Base-by-base conservation (phyloP, 2,888 invertebrate genomes). In the Abrostola triplasia region DNA sequence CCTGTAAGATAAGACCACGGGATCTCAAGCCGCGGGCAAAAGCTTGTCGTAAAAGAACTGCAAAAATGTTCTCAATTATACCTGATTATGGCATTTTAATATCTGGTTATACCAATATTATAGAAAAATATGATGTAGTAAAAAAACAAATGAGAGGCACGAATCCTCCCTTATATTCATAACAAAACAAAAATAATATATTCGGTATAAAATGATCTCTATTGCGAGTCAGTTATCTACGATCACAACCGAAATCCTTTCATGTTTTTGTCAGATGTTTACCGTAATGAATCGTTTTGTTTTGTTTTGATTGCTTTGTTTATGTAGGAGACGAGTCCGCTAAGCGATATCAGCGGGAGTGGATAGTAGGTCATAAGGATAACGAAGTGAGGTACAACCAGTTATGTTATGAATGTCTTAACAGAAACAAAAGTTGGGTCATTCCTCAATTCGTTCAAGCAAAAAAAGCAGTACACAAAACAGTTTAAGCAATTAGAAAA, bases 201-300 rank as follows among this genome's bases (percentile, higher is more conserved):
- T 9, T 7, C 44, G 4, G 44, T 7, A 47, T 47, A 47, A 47
- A 47, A 47, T 47, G 44, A 47, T 47, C 13, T 47, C 44, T 47
- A 47, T 47, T 24, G 12, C 38, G 35, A 57, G 48, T 24, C 57
- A 44, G 12, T 59, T 67, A 67, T 67, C 56, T 67, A 38, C 24
- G 10, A 75, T 49, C 65, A 57, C 40, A 4, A 58, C 24, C 35
- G 12, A 47, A 48, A 62, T 50, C 63, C 65, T 64, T 77, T 75
- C 70, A 72, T 70, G 64, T 50, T 10, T 56, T 67, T 62, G 73
- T 72, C 75, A 71, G 70, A 73, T 69, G 74, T 79, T 77, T 67
- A 54, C 70, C 64, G 24, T 73, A 79, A 79, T 77, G 69, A 79
- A 81, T 76, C 61, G 73, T 47, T 24, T 13, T 78, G 72, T 76